These are phyloP conservation scores for Montifringilla adamsi DNA, from an alignment of 2,113 vertebrate species.

Conservation along the genomic window DNA sequence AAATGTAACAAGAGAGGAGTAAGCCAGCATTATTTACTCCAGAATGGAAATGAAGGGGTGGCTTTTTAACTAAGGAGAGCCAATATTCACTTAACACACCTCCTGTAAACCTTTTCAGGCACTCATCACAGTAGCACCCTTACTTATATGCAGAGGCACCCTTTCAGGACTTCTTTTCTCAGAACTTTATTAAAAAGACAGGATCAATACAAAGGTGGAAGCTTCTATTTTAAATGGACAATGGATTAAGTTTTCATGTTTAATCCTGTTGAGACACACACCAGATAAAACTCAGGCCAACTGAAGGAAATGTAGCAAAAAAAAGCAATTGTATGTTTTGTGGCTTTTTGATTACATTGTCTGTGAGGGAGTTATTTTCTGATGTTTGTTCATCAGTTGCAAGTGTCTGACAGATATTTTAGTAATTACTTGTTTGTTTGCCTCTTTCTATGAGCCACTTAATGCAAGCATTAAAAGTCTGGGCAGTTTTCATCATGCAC, in stretches of 20 bases:
- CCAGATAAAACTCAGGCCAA: not conserved
- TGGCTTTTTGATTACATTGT: not conserved
- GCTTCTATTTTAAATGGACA: not conserved
- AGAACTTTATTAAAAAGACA: not conserved
- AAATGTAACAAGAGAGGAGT: not conserved
- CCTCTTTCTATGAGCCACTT: not conserved
- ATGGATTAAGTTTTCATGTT: not conserved
- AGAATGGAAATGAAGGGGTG: not conserved
- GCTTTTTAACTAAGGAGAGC: not conserved
- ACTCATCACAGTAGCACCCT: not conserved
- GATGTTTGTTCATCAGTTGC: not conserved
- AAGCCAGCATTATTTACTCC: not conserved
- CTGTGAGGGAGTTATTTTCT: conserved; percentile 11
- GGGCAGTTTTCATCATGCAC: not conserved
- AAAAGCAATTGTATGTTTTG: not conserved
- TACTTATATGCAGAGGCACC: not conserved
- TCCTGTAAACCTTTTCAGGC: not conserved
- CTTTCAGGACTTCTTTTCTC: not conserved
- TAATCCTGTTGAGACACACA: not conserved
- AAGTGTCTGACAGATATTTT: conserved; percentile 18
- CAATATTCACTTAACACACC: not conserved
- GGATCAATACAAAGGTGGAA: not conserved
- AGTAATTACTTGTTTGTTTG: conserved; percentile 35
- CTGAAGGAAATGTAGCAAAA: not conserved
- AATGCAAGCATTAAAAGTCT: not conserved